Evolutionary conservation across 2,888 invertebrate genomes (phyloP).

Genomic region (Himalopsyche kuldschensis): DNA sequence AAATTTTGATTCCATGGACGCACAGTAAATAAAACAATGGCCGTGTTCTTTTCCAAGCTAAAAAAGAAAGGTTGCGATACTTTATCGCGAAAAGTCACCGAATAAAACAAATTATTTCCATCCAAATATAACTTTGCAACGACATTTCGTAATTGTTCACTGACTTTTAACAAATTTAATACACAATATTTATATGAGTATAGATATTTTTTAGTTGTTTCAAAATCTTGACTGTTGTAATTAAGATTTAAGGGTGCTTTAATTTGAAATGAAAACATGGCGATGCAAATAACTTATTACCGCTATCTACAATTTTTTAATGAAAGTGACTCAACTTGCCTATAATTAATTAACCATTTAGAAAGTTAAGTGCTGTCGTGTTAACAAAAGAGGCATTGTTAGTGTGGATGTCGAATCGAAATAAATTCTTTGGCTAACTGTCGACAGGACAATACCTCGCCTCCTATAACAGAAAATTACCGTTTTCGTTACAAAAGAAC

Average conservation of each 20-base stretch:
- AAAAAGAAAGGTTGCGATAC: not conserved
- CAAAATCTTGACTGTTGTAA: not conserved
- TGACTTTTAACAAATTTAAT: not conserved
- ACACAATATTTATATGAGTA: not conserved
- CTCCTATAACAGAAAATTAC: not conserved
- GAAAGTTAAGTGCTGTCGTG: not conserved
- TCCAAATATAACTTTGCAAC: not conserved
- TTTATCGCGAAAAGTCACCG: not conserved
- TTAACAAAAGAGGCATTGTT: not conserved
- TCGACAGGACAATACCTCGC: not conserved
- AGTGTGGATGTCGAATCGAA: not conserved
- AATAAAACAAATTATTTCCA: not conserved
- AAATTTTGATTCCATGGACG: not conserved
- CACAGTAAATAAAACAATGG: not conserved
- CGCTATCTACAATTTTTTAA: not conserved
- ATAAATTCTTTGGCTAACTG: not conserved
- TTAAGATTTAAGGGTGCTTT: not conserved
- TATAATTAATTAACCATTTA: not conserved
- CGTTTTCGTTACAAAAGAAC: not conserved
- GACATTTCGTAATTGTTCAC: not conserved
- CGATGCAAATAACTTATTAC: not conserved
- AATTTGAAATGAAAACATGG: not conserved
- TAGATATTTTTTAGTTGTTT: not conserved
- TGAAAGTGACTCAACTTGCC: not conserved
- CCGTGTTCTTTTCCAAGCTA: not conserved